phyloP scores from a whole-genome alignment of 2,113 vertebrate species.

The Onychostruthus taczanowskii region DNA sequence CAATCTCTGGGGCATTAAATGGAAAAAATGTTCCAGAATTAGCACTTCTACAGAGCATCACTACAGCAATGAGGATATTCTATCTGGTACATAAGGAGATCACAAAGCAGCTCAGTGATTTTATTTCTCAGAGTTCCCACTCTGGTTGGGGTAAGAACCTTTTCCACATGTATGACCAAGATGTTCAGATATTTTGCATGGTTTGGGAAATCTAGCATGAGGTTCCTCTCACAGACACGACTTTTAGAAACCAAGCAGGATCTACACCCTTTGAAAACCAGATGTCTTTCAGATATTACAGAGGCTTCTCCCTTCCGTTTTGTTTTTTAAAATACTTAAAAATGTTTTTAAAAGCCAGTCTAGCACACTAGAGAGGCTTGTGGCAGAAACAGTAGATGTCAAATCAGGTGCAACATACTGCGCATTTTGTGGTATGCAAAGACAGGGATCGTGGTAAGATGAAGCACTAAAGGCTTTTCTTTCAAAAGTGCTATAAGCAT shows the following conservation, averaged over 20 bases:
- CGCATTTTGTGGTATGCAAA: neutral
- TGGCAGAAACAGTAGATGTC: neutral
- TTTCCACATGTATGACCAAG: neutral
- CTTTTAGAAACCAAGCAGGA: neutral
- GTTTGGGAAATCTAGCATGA: neutral
- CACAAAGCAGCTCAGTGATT: neutral
- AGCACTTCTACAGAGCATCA: neutral
- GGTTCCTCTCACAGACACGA: neutral
- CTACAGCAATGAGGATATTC: neutral
- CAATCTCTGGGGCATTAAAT: neutral
- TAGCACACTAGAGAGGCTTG: neutral
- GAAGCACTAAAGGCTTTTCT: conserved; percentile 1
- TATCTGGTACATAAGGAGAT: neutral
- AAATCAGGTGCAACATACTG: neutral
- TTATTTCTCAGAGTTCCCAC: neutral
- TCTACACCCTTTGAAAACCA: neutral
- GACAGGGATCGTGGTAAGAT: neutral
- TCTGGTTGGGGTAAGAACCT: neutral
- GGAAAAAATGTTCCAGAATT: conserved; percentile 41
- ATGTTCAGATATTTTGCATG: neutral
- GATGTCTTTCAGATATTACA: neutral
- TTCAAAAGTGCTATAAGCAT: neutral
- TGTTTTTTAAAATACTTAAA: neutral
- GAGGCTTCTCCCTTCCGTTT: neutral
- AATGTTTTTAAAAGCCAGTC: neutral